Conservation (phyloP, 2,797 vertebrate genomes). For the Pogoniulus pusillus region DNA sequence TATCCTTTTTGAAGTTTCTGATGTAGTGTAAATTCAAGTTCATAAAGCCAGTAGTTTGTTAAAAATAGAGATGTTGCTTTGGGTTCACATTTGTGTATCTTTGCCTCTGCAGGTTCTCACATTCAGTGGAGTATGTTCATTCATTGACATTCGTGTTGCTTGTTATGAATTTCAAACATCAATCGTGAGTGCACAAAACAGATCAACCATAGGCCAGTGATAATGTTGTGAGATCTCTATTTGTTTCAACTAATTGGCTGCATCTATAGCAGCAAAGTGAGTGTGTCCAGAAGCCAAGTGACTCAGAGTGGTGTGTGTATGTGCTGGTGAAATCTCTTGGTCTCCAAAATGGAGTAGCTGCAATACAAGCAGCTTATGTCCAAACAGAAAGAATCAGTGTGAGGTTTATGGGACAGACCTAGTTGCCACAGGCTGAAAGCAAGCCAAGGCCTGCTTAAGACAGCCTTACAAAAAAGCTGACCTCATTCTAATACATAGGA, state of each 20-base stretch:
- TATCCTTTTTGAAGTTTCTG: not conserved
- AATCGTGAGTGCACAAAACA: not conserved
- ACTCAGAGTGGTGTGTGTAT: not conserved
- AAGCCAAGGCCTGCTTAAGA: not conserved
- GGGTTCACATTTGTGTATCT: not conserved
- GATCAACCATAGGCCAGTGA: not conserved
- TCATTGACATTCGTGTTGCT: not conserved
- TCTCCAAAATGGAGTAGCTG: not conserved
- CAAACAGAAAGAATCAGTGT: rapidly evolving
- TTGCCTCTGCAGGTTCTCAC: not conserved
- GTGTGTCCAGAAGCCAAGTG: not conserved
- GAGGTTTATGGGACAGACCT: not conserved
- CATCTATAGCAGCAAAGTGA: not conserved
- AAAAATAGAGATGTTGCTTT: not conserved
- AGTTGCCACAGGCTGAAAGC: not conserved
- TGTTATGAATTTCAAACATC: not conserved
- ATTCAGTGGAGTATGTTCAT: not conserved
- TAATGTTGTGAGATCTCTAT: not conserved
- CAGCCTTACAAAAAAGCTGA: not conserved
- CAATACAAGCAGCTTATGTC: not conserved
- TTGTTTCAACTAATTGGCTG: not conserved
- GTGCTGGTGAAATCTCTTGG: not conserved
- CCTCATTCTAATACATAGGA: not conserved
- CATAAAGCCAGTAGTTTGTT: not conserved
- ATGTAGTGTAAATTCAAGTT: not conserved